Evolutionary conservation across 2,888 invertebrate species (phyloP).

Genomic region (Asteroscopus sphinx): DNA sequence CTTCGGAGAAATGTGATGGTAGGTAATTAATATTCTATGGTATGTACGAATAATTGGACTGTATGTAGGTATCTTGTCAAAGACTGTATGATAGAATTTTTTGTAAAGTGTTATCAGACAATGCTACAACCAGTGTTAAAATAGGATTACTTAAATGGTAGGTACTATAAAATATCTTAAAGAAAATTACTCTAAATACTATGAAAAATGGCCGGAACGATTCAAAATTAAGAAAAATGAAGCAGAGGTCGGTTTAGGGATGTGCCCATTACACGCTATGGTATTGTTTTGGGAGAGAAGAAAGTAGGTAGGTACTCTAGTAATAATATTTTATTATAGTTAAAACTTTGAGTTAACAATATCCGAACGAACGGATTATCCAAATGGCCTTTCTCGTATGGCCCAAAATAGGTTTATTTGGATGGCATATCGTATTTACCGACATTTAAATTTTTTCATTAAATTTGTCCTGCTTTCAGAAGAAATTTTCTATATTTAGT

Average conservation of each 20-base stretch:
- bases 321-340: too few species aligned
- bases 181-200: conserved; percentile 75
- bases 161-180: conserved; percentile 41
- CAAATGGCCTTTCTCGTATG: not conserved
- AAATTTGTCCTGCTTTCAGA: conserved; percentile 22
- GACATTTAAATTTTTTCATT: conserved; percentile 19
- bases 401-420: conserved; percentile 10
- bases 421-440: conserved; percentile 34
- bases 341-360: too few species aligned
- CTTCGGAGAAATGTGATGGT: conserved; percentile 19
- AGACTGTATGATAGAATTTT: conserved; percentile 5
- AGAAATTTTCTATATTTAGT: conserved; percentile 44
- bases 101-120: conserved; percentile 9
- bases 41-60: not conserved
- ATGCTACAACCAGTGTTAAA: conserved; percentile 5
- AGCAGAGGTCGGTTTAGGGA: conserved; percentile 13
- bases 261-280: not conserved
- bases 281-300: conserved; percentile 4
- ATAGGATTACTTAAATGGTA: conserved; percentile 27
- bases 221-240: conserved; percentile 75
- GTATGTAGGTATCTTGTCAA: too few species aligned
- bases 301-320: too few species aligned
- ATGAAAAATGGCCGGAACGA: conserved; percentile 88
- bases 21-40: not conserved
- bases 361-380: too few species aligned